Evolutionary conservation across 2,113 vertebrate genomes (phyloP), one percentile per base, ranked within the genome.

Genomic region (Sinocyclocheilus grahami): DNA sequence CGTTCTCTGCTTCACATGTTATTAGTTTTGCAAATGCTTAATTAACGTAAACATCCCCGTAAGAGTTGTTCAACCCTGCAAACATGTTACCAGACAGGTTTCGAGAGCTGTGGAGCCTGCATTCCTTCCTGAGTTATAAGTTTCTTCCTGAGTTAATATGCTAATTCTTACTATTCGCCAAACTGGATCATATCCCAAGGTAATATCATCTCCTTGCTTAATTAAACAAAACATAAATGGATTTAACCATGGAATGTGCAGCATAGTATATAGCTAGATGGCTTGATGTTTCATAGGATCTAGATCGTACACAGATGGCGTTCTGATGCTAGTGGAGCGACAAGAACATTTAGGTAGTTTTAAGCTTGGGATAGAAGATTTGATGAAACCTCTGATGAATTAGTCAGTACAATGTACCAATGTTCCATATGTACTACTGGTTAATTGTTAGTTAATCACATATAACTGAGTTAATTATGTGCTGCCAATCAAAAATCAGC

Each of bases 111-210:
- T 53, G 18, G 27, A 78, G 75, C 39, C 46, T 67, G 74, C 60
- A 85, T 81, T 86, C 51, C 78, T 86, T 63, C 85, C 67, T 62
- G 67, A 48, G 78, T 79, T 72, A 58, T 30, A 67, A 46, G 79
- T 79, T 86, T 63, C 76, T 81, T 74, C 37, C 1, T 80, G 77
- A 55, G 84, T 22, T 60, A 27, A 86, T 58, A 79, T 81, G 53
- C 30, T 75, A 82, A 82, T 81, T 75, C n/a, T 14, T 53, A 22
- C 81, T 22, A 18, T 30, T 86, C 22, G 5, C 55, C 69, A 75
- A 74, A 74, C 11, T 82, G 24, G 53, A 72, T 67, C 58, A 60
- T 60, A 81, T 71, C 67, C 85, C 37, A 74, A 22, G 53, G 78
- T 72, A 81, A 27, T 51, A 42, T 75, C 11, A 75, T 75, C 30